These are phyloP conservation scores for Desmodus rotundus DNA, from an alignment of 2,113 vertebrate species.

Conservation along the genomic window DNA sequence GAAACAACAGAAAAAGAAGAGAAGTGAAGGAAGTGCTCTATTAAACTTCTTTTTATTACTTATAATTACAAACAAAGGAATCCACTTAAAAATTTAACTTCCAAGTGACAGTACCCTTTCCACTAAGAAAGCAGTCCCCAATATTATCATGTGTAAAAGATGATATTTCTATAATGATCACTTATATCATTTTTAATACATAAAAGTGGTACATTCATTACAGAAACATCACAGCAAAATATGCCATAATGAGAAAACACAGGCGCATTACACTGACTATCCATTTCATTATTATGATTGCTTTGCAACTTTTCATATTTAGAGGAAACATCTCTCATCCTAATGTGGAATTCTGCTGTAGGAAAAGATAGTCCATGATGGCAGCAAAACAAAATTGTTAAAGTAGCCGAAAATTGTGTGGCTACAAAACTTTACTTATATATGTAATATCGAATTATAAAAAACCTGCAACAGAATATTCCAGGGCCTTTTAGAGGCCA, in stretches of 20 bases:
- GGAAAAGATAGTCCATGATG: not conserved
- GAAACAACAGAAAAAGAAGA: conserved; percentile 11
- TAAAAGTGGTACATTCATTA: conserved; percentile 44
- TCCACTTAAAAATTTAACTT: conserved; percentile 48
- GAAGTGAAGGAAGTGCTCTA: not conserved
- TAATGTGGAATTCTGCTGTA: conserved; percentile 41
- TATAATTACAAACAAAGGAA: conserved; percentile 40
- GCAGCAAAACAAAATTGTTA: conserved; percentile 20
- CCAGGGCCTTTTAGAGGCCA: not conserved
- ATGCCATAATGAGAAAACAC: conserved; percentile 52
- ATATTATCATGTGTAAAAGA: conserved; percentile 21
- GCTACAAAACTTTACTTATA: not conserved
- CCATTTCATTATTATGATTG: conserved; percentile 63
- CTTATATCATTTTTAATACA: conserved; percentile 62
- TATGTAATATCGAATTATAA: not conserved
- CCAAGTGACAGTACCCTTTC: conserved; percentile 23
- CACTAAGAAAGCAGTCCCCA: conserved; percentile 22
- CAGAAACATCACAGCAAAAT: conserved; percentile 46
- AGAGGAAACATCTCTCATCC: conserved; percentile 53
- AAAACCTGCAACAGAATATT: not conserved
- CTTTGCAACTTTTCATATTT: conserved; percentile 64
- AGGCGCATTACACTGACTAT: conserved; percentile 50
- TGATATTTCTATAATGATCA: conserved; percentile 66
- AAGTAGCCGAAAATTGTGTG: not conserved
- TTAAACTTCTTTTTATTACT: conserved; percentile 25